Base-by-base conservation (phyloP, 2,797 vertebrate genomes). In the Chaunax sp. region DNA sequence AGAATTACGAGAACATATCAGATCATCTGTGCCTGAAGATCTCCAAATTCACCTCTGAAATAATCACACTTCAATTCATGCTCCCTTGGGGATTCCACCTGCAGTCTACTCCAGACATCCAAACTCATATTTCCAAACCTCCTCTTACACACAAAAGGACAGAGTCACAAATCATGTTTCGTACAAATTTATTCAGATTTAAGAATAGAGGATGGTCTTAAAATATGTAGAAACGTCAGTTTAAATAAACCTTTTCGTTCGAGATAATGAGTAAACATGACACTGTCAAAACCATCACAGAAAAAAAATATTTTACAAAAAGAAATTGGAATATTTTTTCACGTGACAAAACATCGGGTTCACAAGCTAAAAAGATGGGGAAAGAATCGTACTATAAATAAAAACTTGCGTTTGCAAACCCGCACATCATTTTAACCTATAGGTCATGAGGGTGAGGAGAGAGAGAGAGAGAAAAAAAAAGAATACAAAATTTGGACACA, bases 301-400 rank as follows among this genome's bases (percentile, higher is more conserved):
- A 95, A 94, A 94, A 94, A 82, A 59, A 92, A 90, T 93, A 86
- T 91, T 93, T 92, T 89, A 93, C 90, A 93, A 92, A 81, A 90
- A 89, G 72, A 35, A 93, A 92, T 26, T 23, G 72, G 78, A 84
- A 92, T 87, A 90, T 91, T 90, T 37, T 85, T 85, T 83, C 92
- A 93, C 80, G 80, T 86, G 81, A 93, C 90, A 87, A 92, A 95
- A 94, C 87, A 94, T 80, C 90, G 91, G 84, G 83, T 92, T 93
- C 95, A 95, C 95, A 95, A 93, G 89, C 73, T 94, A 86, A 78
- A 88, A 85, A 18, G 78, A 87, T 40, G 38, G 40, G 6, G 30
- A 63, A 72, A 69, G 89, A 78, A 91, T 86, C 81, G 89, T 93
- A 90, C 96, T 98, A 98, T 99, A 99, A 99, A 98, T 95, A 94